Evolutionary conservation across 2,888 invertebrate genomes (phyloP), one percentile per base, ranked within the genome.

Genomic region (Daptonema setosum): DNA sequence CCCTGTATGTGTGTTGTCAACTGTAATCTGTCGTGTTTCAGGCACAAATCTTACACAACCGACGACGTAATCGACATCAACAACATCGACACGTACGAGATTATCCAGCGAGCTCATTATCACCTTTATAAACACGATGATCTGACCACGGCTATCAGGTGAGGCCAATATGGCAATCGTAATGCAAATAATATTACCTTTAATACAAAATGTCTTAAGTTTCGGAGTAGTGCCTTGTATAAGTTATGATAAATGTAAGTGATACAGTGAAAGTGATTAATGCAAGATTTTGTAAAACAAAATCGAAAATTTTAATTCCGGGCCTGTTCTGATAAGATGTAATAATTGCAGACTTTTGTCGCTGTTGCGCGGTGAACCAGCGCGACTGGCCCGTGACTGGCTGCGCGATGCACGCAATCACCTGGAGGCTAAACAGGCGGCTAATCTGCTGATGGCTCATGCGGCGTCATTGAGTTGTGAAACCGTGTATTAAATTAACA

Each of bases 61-160:
- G 56, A 58, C 1, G 64, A 64, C n/a, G 55, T 57, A 35, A 60
- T 69, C 2, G 64, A 67, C 30, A 20, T 62, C 22, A 61, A 61
- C 1, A 55, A 63, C 14, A 74, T 88, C 67, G 82, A 82, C 72
- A 87, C 88, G 1, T 87, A 83, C 70, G 85, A 87, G 64, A 81
- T 95, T 63, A 78, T 95, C 47, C 82, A 85, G 64, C 80, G 90
- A 68, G 88, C 91, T 22, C 85, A 85, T 69, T 85, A 83, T 71
- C 87, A 83, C 80, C 72, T 93, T 57, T 83, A 88, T 63, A 80
- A 82, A 47, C 54, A 59, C 56, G 87, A 85, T n/a, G 83, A 93
- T 69, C 77, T 93, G 62, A 80, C 82, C 56, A 80, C 81, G 71
- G 84, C 90, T 0, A 74, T 93, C 14, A 80, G 81, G 57, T 90